phyloP scores from a whole-genome alignment of 35 echinoderm and acorn worm species.

The Amphiura filiformis region DNA sequence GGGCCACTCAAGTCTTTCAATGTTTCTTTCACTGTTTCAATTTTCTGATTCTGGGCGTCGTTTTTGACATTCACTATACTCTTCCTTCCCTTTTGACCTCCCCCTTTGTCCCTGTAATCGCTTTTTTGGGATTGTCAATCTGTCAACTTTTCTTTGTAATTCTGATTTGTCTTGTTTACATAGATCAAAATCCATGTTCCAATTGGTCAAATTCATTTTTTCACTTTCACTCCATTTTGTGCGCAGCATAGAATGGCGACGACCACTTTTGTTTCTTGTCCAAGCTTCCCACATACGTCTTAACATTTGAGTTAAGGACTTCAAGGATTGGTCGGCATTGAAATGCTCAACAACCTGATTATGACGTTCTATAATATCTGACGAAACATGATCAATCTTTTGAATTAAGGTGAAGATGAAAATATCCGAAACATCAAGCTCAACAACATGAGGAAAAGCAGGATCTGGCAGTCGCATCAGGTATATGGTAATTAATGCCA shows the following conservation, averaged over 20 bases:
- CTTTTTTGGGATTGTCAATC: not conserved
- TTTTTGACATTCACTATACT: too few relatives aligned
- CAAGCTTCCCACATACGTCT: conserved; percentile 33
- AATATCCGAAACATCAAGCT: not conserved
- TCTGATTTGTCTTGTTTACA: conserved; percentile 36
- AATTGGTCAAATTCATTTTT: conserved; percentile 23
- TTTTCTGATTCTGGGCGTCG: too few relatives aligned
- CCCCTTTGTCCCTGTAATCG: too few relatives aligned
- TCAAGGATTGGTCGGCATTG: not conserved
- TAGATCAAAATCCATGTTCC: conserved; percentile 24
- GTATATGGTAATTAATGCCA: too few relatives aligned
- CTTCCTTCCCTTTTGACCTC: too few relatives aligned
- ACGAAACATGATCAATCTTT: not conserved
- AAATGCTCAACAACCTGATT: not conserved
- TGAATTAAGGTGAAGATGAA: conserved; percentile 35
- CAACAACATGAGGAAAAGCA: too few relatives aligned
- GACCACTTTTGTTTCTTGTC: conserved; percentile 20
- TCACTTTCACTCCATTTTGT: conserved; percentile 34
- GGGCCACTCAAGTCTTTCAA: too few relatives aligned
- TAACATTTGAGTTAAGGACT: conserved; percentile 17
- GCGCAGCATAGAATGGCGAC: conserved; percentile 4
- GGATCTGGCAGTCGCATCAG: too few relatives aligned
- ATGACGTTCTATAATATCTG: not conserved
- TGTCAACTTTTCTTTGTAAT: conserved; percentile 46
- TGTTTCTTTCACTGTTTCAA: too few relatives aligned